Base-by-base conservation (phyloP, 2,113 vertebrate genomes). In the Uria lomvia region DNA sequence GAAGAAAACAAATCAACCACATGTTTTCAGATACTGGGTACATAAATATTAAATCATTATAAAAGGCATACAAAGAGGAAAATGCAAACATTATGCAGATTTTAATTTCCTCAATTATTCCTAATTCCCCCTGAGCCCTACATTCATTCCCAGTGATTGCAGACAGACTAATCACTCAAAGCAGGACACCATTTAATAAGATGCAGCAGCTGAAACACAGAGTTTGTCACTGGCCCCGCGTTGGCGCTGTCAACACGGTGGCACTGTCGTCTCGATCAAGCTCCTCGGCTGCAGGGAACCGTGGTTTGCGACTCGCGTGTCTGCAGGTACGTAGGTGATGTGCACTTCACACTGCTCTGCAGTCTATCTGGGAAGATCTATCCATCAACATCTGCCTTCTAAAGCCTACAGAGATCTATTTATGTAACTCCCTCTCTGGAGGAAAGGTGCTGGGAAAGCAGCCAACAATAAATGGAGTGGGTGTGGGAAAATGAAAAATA, bases 401-500 rank as follows among this genome's bases (percentile, higher is more conserved):
- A 88, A 95, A 95, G 78, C 78, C 95, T 97, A 96, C 91, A 94
- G 96, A 97, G 97, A 97, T 96, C 95, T 97, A 96, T 97, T 98
- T 96, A 96, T 97, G 70, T 88, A 96, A 97, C 75, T 97, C 88
- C 53, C 89, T 94, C 83, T 97, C 90, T 96, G 95, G 90, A 97
- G 94, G 97, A 94, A 98, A 98, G 98, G 98, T 97, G 96, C 96
- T 93, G 96, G 97, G 97, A 98, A 95, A 96, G 93, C 97, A 95
- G 98, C 97, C 98, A 98, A 96, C 82, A 96, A 86, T 92, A 97
- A 98, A 97, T 97, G 94, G 92, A 98, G 97, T 98, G 97, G 98
- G 97, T 97, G 97, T 98, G 98, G 97, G 97, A 98, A 98, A 98
- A 97, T 26, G 87, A 96, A 97, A 97, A 97, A 95, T 90, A 97